Evolutionary conservation across 2,797 vertebrate species (phyloP).

Genomic region (Nannoperca obscura): DNA sequence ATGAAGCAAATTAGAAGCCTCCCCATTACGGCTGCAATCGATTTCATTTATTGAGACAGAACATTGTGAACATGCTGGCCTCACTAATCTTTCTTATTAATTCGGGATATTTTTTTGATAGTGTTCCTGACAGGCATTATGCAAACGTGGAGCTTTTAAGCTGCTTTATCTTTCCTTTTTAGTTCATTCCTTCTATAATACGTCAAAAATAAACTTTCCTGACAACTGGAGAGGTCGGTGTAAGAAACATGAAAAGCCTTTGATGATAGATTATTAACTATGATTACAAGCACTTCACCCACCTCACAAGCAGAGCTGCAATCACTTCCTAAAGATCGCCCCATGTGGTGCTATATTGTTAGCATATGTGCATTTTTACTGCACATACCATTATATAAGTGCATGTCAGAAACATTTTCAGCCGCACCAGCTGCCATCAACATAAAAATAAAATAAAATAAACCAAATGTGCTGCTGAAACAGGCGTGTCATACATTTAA

Average conservation of each 20-base stretch:
- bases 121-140: constrained; percentile 3
- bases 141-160: constrained; percentile 29
- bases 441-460: too few species aligned
- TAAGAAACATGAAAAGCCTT: constrained; percentile 3
- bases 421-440: background rate
- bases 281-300: background rate
- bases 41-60: constrained; percentile 35
- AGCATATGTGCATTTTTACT: constrained; percentile 3
- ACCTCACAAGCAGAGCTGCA: constrained; percentile 1
- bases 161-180: background rate
- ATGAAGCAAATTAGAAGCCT: constrained; percentile 34
- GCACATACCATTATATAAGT: constrained; percentile 4
- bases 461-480: background rate
- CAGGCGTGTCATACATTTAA: constrained; percentile 24
- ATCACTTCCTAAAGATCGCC: constrained; percentile 12
- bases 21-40: constrained; percentile 29
- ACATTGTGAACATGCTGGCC: constrained; percentile 25
- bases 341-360: background rate
- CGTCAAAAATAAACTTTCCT: background rate
- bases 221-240: constrained; percentile 1
- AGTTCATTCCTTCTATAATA: background rate
- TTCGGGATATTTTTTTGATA: constrained; percentile 7
- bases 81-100: constrained; percentile 17
- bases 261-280: too few species aligned
- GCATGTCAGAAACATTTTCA: background rate